Percentiles rank a stretch among this genome's conserved stretches.
Conservation (phyloP, 1,140 invertebrate species). For the Drosophila elegans region DNA sequence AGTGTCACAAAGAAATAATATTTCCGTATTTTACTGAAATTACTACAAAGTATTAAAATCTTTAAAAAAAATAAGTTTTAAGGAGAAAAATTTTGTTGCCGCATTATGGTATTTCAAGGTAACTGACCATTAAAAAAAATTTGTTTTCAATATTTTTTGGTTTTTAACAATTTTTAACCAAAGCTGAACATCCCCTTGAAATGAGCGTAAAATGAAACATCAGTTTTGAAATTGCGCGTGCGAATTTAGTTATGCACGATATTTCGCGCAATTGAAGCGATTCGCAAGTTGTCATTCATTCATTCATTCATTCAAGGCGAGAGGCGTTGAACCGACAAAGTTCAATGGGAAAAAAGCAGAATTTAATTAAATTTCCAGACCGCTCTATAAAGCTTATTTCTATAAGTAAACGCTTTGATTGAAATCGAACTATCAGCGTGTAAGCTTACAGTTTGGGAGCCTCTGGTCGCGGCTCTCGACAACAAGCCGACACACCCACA, state of each 20-base stretch:
- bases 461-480: conserved; percentile 7
- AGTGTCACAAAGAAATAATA: no score
- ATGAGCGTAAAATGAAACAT: conserved; percentile 8
- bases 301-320: conserved; percentile 13
- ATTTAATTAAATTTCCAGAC: conserved; percentile 2
- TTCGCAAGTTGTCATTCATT: conserved; percentile 25
- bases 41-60: no score
- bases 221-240: conserved; percentile 67
- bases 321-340: conserved; percentile 5
- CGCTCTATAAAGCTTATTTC: neutral
- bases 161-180: no score
- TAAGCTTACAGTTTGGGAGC: conserved; percentile 50
- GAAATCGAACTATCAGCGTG: neutral
- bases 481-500: conserved; percentile 37
- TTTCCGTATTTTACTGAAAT: no score
- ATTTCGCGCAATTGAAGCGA: conserved; percentile 48
- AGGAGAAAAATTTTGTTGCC: no score
- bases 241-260: conserved; percentile 67
- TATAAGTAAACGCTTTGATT: conserved; percentile 16
- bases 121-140: no score
- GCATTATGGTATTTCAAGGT: no score
- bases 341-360: neutral
- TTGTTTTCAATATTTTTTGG: no score
- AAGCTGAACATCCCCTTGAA: neutral
- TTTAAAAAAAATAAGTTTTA: neutral